Evolutionary conservation across 2,797 vertebrate species (phyloP).

Genomic region (Thamnophis elegans): DNA sequence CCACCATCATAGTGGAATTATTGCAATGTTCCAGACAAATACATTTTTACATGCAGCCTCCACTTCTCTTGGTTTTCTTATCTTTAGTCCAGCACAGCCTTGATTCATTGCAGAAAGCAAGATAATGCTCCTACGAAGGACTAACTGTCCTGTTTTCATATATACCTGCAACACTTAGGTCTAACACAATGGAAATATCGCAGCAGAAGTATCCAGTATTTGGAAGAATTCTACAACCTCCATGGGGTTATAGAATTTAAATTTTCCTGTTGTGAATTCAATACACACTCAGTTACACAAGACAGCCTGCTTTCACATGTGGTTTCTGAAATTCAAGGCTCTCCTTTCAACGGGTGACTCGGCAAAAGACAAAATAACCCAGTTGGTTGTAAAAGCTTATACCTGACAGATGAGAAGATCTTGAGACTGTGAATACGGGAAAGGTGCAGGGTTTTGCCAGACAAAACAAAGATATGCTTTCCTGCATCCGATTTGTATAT

Average conservation of each 20-base stretch:
- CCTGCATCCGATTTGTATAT: background rate
- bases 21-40: background rate
- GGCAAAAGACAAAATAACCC: background rate
- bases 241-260: background rate
- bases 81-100: background rate
- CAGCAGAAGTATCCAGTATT: background rate
- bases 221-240: background rate
- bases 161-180: background rate
- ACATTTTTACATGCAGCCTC: background rate
- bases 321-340: background rate
- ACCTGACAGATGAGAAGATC: background rate
- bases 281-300: background rate
- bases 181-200: background rate
- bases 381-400: background rate
- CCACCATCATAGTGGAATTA: background rate
- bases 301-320: background rate
- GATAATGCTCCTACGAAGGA: background rate
- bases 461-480: background rate
- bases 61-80: background rate
- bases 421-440: background rate
- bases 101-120: background rate
- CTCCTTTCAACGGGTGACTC: background rate
- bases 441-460: background rate
- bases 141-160: background rate
- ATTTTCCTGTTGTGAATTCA: background rate